Evolutionary conservation across 2,113 vertebrate genomes (phyloP).

Genomic region (Oxyura jamaicensis): DNA sequence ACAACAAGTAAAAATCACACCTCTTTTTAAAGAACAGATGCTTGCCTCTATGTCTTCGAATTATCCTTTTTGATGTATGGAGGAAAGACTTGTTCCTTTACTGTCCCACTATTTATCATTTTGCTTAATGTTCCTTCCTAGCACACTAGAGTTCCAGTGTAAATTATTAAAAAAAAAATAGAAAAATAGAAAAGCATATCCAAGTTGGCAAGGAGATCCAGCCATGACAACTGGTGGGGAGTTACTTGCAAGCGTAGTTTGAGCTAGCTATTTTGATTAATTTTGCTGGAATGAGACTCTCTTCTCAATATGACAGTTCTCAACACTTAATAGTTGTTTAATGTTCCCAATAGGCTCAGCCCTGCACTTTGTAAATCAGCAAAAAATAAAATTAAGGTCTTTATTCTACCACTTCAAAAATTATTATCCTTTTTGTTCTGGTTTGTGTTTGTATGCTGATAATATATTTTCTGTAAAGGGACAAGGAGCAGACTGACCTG

Average conservation of each 20-base stretch:
- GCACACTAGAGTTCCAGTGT: background rate
- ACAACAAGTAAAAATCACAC: background rate
- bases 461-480: slow-evolving; percentile 47
- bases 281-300: slow-evolving; percentile 29
- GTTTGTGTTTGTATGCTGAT: slow-evolving; percentile 38
- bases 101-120: background rate
- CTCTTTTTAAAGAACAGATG: background rate
- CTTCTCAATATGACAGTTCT: slow-evolving; percentile 37
- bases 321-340: slow-evolving; percentile 27
- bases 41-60: background rate
- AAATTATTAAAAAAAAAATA: background rate
- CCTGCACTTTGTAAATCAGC: slow-evolving; percentile 50
- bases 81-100: background rate
- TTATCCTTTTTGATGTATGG: background rate
- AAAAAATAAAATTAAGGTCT: slow-evolving; percentile 52
- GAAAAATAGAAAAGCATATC: background rate
- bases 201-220: background rate
- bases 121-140: background rate
- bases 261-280: slow-evolving; percentile 33
- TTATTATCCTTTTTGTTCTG: slow-evolving; percentile 44
- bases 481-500: slow-evolving; percentile 60
- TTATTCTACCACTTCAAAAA: slow-evolving; percentile 53
- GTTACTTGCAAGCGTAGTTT: slow-evolving; percentile 31
- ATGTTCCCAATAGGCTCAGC: slow-evolving; percentile 34
- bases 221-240: background rate